phyloP scores from a whole-genome alignment of 2,113 vertebrate species.

The Sisor rabdophorus region DNA sequence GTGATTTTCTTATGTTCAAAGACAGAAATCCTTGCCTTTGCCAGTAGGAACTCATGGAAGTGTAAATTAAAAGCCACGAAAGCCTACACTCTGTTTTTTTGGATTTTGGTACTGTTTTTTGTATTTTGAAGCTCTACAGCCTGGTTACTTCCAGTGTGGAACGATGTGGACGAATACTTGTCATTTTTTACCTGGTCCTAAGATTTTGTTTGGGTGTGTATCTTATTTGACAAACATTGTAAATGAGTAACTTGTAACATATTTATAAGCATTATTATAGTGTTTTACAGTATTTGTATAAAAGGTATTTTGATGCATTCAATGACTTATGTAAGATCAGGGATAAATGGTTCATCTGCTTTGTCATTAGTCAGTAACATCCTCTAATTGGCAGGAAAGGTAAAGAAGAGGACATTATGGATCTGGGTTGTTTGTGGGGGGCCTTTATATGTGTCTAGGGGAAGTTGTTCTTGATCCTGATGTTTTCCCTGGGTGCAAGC shows the following conservation, averaged over 20 bases:
- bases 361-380: slow-evolving; percentile 60
- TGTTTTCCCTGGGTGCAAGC: slow-evolving; percentile 75
- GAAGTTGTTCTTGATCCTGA: slow-evolving; percentile 76
- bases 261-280: not conserved
- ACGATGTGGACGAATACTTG: no score
- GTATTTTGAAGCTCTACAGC: no score
- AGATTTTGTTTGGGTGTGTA: no score
- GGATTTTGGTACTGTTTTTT: not conserved
- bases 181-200: no score
- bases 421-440: slow-evolving; percentile 68
- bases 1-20: no score
- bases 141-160: no score
- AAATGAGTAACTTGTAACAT: not conserved
- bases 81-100: not conserved
- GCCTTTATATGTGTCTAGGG: slow-evolving; percentile 75
- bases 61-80: no score
- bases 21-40: no score
- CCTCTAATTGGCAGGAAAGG: slow-evolving; percentile 28
- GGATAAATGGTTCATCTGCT: slow-evolving; percentile 61
- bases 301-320: slow-evolving; percentile 45
- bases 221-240: no score
- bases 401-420: slow-evolving; percentile 67
- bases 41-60: no score
- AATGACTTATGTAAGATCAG: slow-evolving; percentile 56
- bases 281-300: not conserved